Percentiles rank a stretch among this genome's conserved stretches.
phyloP scores from a whole-genome alignment of 2,888 invertebrate genomes.

The Cryptus armator region DNA sequence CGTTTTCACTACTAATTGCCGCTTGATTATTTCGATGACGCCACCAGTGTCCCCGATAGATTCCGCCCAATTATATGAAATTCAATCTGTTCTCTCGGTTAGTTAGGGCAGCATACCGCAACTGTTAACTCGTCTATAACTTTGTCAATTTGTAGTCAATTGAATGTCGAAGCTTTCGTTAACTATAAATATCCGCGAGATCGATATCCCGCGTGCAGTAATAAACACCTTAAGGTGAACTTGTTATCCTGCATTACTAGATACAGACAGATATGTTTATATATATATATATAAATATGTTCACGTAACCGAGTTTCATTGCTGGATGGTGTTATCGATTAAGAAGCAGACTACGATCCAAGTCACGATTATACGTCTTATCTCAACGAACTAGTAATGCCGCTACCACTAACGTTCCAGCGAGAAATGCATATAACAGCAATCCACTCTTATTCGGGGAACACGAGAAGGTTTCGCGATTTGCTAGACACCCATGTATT shows the following conservation, averaged over 20 bases:
- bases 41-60: constrained; percentile 34
- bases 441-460: constrained; percentile 11
- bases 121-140: constrained; percentile 24
- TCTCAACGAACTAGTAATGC: constrained; percentile 35
- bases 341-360: constrained; percentile 56
- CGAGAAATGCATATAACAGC: constrained; percentile 9
- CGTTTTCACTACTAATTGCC: constrained; percentile 56
- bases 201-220: constrained; percentile 60
- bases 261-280: neutral
- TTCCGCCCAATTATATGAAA: constrained; percentile 60
- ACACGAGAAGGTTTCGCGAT: constrained; percentile 35
- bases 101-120: constrained; percentile 35
- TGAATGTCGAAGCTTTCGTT: neutral
- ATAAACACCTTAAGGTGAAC: constrained; percentile 59
- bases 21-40: constrained; percentile 63
- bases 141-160: constrained; percentile 53
- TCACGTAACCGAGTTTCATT: constrained; percentile 55
- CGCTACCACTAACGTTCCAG: constrained; percentile 34
- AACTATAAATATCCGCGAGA: constrained; percentile 40
- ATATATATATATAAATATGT: constrained; percentile 57
- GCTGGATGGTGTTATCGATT: constrained; percentile 71
- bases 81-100: constrained; percentile 53
- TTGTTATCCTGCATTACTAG: constrained; percentile 12
- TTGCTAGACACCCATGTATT: constrained; percentile 16
- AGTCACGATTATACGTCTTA: constrained; percentile 62